Percentiles rank a stretch among this genome's conserved stretches.
phyloP scores from a whole-genome alignment of 2,797 vertebrate species.

The Leucoraja ocellata region DNA sequence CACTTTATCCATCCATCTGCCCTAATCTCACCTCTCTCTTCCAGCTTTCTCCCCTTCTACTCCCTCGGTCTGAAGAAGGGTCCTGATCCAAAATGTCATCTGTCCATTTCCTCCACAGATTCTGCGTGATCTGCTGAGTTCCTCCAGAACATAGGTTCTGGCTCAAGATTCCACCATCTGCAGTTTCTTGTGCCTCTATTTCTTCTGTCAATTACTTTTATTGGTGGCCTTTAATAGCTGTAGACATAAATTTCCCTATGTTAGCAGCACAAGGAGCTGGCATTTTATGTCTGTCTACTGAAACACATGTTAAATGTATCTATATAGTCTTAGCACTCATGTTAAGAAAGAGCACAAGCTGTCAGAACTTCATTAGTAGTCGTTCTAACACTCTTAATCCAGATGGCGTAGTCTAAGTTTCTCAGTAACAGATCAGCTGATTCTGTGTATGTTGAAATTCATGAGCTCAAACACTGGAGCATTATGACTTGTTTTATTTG shows the following conservation, averaged over 20 bases:
- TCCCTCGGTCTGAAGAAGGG: no score
- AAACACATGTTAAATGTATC: background rate
- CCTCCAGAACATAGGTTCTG: no score
- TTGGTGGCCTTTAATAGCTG: background rate
- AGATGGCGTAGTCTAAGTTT: background rate
- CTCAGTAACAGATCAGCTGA: background rate
- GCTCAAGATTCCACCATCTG: no score
- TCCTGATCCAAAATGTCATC: no score
- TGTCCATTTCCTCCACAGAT: no score
- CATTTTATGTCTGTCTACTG: background rate
- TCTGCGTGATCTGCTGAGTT: no score
- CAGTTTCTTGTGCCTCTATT: no score
- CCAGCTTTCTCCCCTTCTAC: no score
- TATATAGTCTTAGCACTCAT: background rate
- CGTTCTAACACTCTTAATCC: background rate
- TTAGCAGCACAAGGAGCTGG: background rate
- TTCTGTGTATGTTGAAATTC: slow-evolving; percentile 13
- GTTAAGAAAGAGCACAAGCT: background rate
- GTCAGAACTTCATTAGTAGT: slow-evolving; percentile 21
- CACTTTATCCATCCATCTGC: no score
- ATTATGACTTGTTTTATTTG: background rate
- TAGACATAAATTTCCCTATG: background rate
- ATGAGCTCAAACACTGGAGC: background rate
- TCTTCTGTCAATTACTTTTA: background rate
- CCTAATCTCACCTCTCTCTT: no score